Evolutionary conservation across 1,140 invertebrate species (phyloP).

Genomic region (Leptinotarsa defecta): DNA sequence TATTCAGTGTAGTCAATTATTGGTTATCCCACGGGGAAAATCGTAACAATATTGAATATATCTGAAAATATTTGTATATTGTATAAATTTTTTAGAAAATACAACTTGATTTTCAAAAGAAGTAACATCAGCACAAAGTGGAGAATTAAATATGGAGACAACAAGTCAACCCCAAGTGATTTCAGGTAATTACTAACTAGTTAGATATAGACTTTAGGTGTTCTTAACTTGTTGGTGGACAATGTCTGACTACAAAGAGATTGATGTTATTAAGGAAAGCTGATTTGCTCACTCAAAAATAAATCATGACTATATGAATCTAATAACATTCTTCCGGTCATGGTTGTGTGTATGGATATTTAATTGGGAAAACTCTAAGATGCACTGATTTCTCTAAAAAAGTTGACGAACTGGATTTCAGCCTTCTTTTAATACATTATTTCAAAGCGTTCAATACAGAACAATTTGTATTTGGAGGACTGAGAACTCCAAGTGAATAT

Average conservation of each 20-base stretch:
- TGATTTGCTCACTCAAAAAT: not conserved
- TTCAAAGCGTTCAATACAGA: too few species aligned
- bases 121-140: not conserved
- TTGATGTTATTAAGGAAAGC: not conserved
- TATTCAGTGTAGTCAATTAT: too few species aligned
- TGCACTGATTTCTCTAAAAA: not conserved
- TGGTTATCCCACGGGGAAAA: too few species aligned
- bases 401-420: too few species aligned
- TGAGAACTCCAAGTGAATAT: too few species aligned
- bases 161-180: not conserved
- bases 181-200: not conserved
- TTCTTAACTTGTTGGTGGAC: not conserved
- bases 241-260: not conserved
- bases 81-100: not conserved
- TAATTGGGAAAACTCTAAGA: not conserved
- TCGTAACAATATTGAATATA: not conserved
- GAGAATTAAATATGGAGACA: not conserved
- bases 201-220: not conserved
- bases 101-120: conserved; percentile 5
- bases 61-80: not conserved
- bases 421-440: too few species aligned
- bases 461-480: too few species aligned
- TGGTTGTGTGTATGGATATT: not conserved
- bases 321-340: too few species aligned
- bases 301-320: too few species aligned